A percentile compares a stretch with the other conserved stretches of the same genome.
phyloP scores from a whole-genome alignment of 2,113 vertebrate species.

The Chlamydotis undulata region DNA sequence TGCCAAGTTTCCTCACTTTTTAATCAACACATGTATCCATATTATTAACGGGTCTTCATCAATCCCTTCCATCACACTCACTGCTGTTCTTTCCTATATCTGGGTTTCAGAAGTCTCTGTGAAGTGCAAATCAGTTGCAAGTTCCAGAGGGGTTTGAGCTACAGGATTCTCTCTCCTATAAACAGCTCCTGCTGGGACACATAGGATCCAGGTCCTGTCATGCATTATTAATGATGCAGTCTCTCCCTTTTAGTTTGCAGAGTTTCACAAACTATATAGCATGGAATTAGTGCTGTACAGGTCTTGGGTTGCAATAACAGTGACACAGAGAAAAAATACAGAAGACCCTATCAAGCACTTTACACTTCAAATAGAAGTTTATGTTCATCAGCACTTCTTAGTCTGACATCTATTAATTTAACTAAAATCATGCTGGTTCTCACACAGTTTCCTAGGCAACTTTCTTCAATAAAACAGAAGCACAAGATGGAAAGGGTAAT shows the following conservation, averaged over 20 bases:
- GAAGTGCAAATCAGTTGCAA: neutral
- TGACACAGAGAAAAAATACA: neutral
- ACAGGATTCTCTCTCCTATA: neutral
- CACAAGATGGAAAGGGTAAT: neutral
- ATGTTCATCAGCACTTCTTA: neutral
- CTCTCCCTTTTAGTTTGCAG: neutral
- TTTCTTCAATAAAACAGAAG: neutral
- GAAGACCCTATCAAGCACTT: neutral
- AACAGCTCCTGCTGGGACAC: neutral
- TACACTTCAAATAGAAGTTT: neutral
- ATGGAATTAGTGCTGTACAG: neutral
- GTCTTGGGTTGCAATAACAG: neutral
- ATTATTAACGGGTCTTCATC: neutral
- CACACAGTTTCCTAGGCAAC: neutral
- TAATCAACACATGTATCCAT: neutral
- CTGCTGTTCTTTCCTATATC: neutral
- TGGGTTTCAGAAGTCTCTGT: neutral
- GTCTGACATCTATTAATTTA: neutral
- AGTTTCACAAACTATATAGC: neutral
- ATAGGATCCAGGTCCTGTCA: neutral
- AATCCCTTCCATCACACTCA: neutral
- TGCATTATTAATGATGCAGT: neutral
- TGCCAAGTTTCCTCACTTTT: neutral
- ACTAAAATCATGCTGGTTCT: neutral
- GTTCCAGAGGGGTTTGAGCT: neutral